Evolutionary conservation across 2,888 invertebrate species (phyloP).

Genomic region (Operophtera brumata): DNA sequence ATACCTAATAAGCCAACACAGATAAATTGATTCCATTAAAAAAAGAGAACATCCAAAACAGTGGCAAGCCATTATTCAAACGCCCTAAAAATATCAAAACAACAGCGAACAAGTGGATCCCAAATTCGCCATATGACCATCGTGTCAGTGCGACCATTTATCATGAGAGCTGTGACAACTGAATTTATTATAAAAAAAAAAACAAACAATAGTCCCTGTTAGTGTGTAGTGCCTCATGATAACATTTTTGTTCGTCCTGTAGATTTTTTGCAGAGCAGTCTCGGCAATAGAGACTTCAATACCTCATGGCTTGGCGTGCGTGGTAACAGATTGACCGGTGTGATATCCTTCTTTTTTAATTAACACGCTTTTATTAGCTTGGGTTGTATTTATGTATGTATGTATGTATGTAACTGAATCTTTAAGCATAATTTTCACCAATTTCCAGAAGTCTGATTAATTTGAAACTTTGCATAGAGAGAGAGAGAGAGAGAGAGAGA

Average conservation of each 20-base stretch:
- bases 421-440: no score
- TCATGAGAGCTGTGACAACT: constrained; percentile 76
- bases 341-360: no score
- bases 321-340: no score
- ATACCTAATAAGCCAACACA: constrained; percentile 20
- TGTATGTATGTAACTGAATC: no score
- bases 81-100: constrained; percentile 43
- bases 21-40: constrained; percentile 32
- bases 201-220: constrained; percentile 68
- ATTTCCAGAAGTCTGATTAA: no score
- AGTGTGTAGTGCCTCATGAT: constrained; percentile 59
- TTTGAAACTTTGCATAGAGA: no score
- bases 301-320: background rate
- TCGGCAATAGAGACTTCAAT: constrained; percentile 22
- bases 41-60: constrained; percentile 27
- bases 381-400: no score
- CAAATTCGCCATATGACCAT: constrained; percentile 74
- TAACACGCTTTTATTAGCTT: no score
- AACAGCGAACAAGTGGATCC: constrained; percentile 62
- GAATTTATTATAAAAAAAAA: constrained; percentile 79
- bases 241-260: constrained; percentile 57
- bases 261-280: constrained; percentile 48
- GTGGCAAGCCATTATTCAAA: constrained; percentile 39
- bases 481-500: no score
- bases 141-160: constrained; percentile 72